These are phyloP conservation scores for Zophobas atratus DNA, from an alignment of 1,140 invertebrate species.

Conservation along the genomic window DNA sequence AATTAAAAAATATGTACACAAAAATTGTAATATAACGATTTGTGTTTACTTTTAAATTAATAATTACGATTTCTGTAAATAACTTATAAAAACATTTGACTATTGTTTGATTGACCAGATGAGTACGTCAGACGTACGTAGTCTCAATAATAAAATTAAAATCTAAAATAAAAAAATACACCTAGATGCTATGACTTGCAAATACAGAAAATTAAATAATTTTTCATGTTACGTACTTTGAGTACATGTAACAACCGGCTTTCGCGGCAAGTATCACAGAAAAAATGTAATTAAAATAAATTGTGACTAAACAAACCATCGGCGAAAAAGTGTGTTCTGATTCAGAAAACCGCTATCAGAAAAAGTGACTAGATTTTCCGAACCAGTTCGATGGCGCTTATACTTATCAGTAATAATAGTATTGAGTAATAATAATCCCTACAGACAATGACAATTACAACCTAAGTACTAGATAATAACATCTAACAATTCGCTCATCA, in stretches of 20 bases:
- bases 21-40: slow-evolving; percentile 52
- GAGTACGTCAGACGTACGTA: slow-evolving; percentile 48
- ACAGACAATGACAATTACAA: slow-evolving; percentile 42
- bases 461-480: slow-evolving; percentile 31
- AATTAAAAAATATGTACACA: slow-evolving; percentile 59
- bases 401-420: slow-evolving; percentile 22
- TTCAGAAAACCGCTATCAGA: slow-evolving; percentile 31
- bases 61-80: slow-evolving; percentile 27
- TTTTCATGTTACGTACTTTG: slow-evolving; percentile 47
- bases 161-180: slow-evolving; percentile 51
- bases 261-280: slow-evolving; percentile 64
- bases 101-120: slow-evolving; percentile 46
- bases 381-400: slow-evolving; percentile 24
- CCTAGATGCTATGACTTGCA: slow-evolving; percentile 55
- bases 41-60: slow-evolving; percentile 38
- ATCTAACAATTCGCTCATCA: slow-evolving; percentile 62
- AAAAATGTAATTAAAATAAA: slow-evolving; percentile 60
- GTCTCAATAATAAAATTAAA: slow-evolving; percentile 47
- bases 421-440: slow-evolving; percentile 24
- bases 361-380: slow-evolving; percentile 19
- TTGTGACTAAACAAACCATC: slow-evolving; percentile 55
- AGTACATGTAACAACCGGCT: slow-evolving; percentile 54
- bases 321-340: slow-evolving; percentile 26
- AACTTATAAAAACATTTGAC: slow-evolving; percentile 47
- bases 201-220: slow-evolving; percentile 53